Evolutionary conservation across 2,888 invertebrate genomes (phyloP).

Genomic region (Antitype chi): DNA sequence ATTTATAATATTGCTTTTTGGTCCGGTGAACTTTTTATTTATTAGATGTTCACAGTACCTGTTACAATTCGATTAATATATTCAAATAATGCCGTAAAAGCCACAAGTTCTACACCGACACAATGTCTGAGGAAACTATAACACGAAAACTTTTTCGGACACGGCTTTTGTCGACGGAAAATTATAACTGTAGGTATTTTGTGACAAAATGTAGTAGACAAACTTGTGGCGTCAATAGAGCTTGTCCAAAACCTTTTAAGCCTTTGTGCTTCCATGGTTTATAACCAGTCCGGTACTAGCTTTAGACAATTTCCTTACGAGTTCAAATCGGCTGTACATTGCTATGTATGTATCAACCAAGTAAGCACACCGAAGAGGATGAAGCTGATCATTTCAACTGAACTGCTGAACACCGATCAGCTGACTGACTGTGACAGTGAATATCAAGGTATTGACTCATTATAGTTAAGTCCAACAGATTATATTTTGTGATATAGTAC

Average conservation of each 20-base stretch:
- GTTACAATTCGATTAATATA: background rate
- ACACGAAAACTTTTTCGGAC: background rate
- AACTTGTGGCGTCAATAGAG: background rate
- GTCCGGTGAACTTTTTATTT: constrained; percentile 1
- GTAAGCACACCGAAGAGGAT: background rate
- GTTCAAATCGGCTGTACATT: no score
- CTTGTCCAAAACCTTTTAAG: background rate
- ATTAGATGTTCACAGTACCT: background rate
- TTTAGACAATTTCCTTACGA: no score
- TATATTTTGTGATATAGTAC: background rate
- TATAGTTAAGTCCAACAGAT: background rate
- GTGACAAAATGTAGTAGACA: no score
- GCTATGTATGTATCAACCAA: background rate
- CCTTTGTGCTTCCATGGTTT: background rate
- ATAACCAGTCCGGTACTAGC: no score
- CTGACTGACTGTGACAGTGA: background rate
- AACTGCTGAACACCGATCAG: background rate
- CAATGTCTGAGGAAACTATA: constrained; percentile 1
- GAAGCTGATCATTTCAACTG: background rate
- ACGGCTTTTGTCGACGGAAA: background rate
- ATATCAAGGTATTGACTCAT: constrained; percentile 18
- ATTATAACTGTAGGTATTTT: background rate
- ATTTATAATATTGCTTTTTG: constrained; percentile 29
- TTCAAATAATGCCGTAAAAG: constrained; percentile 1
- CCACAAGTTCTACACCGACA: background rate